Base-by-base conservation (phyloP, 1,140 invertebrate species). In the Acromyrmex charruanus region DNA sequence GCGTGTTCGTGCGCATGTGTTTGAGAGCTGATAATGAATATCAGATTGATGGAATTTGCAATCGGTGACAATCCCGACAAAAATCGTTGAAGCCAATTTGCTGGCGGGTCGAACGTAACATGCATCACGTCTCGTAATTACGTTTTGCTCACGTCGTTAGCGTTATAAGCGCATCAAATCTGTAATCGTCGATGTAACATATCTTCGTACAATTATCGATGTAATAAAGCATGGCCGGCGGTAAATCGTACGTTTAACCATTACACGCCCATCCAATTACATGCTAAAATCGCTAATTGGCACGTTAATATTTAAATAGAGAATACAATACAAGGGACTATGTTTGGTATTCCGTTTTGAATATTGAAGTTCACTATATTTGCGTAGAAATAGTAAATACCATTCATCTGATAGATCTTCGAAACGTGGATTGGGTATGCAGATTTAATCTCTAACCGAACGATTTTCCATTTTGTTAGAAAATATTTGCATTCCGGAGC, bases 51-150 rank as follows among this genome's bases (percentile, higher is more conserved):
- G 74, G 25, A 89, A 88, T 88, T 77, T 69, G 81, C 65, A 88
- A 85, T 89, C 75, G 74, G 44, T 25, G 81, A 35, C 51, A 55
- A 31, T 80, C 61, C 87, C 53, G 28, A 75, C 85, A 89, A 89
- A 89, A 89, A 89, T 39, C 69, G 69, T 28, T 75, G 39, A 25
- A 63, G 85, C 71, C 72, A 80, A 87, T 89, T 75, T 87, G 74
- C 79, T 65, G 49, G 39, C 72, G 44, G 55, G 12, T 25, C 21
- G 21, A 63, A 71, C 12, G 31, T 10, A 31, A 75, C 39, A 4
- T 55, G 80, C 55, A n/a, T 14, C 28, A 49, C 55, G 80, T 14
- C 53, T 61, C 80, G 55, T 63, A 84, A 84, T 84, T 75, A 58
- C 69, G 58, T 84, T 84, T 74, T 21, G 53, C 25, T 84, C 28